phyloP scores from a whole-genome alignment of 2,797 vertebrate species.

The Acanthiza pusilla region DNA sequence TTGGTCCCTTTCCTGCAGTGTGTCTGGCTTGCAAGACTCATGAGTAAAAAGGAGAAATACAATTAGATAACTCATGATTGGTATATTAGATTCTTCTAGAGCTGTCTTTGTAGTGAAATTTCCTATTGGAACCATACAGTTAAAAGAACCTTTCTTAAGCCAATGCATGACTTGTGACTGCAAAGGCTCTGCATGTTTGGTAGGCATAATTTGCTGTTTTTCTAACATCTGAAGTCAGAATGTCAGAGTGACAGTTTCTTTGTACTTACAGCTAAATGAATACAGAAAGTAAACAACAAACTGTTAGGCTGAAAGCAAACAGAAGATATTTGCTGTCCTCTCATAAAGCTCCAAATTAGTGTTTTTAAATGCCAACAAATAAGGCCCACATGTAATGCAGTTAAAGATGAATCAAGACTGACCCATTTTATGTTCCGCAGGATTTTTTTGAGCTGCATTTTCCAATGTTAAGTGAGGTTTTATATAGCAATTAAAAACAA shows the following conservation, averaged over 20 bases:
- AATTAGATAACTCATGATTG: neutral
- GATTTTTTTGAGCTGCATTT: neutral
- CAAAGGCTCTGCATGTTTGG: neutral
- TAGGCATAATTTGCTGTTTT: conserved; percentile 16
- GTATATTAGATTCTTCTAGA: neutral
- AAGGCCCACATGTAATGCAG: neutral
- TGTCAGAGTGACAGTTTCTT: conserved; percentile 1
- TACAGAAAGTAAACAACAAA: conserved; percentile 2
- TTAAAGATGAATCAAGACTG: neutral
- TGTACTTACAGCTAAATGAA: conserved; percentile 15
- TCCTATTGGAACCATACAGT: neutral
- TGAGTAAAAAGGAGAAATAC: neutral
- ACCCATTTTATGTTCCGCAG: neutral
- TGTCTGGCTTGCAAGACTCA: neutral
- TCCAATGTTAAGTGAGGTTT: neutral
- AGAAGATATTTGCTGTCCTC: neutral
- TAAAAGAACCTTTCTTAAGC: neutral
- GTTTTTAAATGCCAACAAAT: neutral
- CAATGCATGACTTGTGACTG: neutral
- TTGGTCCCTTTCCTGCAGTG: neutral
- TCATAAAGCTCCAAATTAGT: neutral
- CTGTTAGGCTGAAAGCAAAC: neutral
- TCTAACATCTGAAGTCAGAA: conserved; percentile 30
- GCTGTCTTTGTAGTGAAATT: neutral
- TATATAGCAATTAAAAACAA: fast-evolving